Evolutionary conservation across 2,113 vertebrate species (phyloP).

Genomic region (Oryzias celebensis): DNA sequence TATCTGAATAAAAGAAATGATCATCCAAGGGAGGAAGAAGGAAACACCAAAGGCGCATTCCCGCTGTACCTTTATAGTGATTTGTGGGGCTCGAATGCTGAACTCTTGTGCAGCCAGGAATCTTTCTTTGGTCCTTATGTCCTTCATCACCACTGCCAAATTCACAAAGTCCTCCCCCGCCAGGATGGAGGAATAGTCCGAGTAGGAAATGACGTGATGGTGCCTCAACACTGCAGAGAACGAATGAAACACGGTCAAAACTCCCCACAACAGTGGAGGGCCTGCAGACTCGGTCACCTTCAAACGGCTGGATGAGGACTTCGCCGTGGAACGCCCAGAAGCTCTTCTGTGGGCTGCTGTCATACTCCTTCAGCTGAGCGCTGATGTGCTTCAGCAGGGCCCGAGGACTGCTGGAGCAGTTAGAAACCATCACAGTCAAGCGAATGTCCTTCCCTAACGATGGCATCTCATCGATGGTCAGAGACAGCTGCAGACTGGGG

Average conservation of each 20-base stretch:
- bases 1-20: neutral
- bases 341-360: constrained; percentile 23
- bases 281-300: constrained; percentile 43
- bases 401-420: constrained; percentile 14
- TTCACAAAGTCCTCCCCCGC: constrained; percentile 51
- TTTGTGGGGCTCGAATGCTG: constrained; percentile 38
- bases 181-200: constrained; percentile 39
- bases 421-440: constrained; percentile 51
- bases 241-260: neutral
- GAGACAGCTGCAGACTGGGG: constrained; percentile 45
- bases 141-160: constrained; percentile 57
- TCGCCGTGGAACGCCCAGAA: constrained; percentile 47
- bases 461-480: constrained; percentile 27
- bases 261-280: neutral
- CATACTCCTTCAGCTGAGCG: constrained; percentile 62
- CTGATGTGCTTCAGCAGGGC: constrained; percentile 44
- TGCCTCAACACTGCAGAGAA: constrained; percentile 37
- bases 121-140: constrained; percentile 41
- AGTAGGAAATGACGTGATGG: constrained; percentile 34
- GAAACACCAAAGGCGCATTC: too few relatives aligned
- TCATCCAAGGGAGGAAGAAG: neutral
- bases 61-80: constrained; percentile 42
- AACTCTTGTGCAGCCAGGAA: constrained; percentile 53
- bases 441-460: constrained; percentile 40
- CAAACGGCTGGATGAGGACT: constrained; percentile 26